Evolutionary conservation across 2,797 vertebrate genomes (phyloP), one percentile per base, ranked within the genome.

Genomic region (Coregonus suidteri): DNA sequence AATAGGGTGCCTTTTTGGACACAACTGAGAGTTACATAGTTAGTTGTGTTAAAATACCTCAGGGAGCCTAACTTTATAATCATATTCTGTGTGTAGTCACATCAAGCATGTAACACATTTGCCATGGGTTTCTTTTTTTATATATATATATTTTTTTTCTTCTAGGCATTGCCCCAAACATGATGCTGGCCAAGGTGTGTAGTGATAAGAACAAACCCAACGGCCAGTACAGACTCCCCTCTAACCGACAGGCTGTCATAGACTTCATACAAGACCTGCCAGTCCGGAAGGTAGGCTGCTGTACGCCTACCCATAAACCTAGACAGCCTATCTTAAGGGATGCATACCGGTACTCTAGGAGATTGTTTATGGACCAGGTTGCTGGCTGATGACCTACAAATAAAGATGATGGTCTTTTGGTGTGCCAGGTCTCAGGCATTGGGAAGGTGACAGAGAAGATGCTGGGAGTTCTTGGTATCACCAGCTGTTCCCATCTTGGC

Each of bases 361-460:
- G 56, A 62, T 62, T n/a, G 56, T 62, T 62, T 18, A 62, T n/a
- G 56, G n/a, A 62, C 6, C 56, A n/a, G 6, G 56, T 62, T 62
- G 56, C 56, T 62, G n/a, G 18, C n/a, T n/a, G 56, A 62, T 62
- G 18, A 67, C 14, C 14, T 67, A 67, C 30, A 67, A 15, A 30
- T 67, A 2, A 34, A 67, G 11, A 34, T 34, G 3, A 25, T 20
- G 65, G 20, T 67, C 13, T 67, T 31, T 67, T 35, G 65, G 65
- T 67, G 25, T 84, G 81, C 71, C 82, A 99, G 98, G 95, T 99
- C 52, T 96, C 93, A 77, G 98, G 98, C 67, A 94, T 99, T 69
- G 98, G 98, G 83, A 99, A 97, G 91, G 98, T 99, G 81, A 98
- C 97, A n/a, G 98, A 99, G 90, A 99, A 97, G 91, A 95, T 99